Conservation (phyloP, 1,140 invertebrate species). For the Luehdorfia chinensis region DNA sequence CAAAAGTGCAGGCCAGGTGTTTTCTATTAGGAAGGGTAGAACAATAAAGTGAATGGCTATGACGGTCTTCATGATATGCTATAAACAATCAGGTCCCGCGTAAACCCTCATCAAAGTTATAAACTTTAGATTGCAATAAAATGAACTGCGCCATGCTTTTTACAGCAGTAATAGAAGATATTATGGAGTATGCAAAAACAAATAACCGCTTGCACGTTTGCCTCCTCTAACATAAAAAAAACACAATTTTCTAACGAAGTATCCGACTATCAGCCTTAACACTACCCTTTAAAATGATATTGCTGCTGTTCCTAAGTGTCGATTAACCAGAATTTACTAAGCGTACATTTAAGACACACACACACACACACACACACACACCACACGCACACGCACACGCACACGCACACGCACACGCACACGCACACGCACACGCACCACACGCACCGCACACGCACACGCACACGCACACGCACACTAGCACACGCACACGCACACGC, state of each 20-base stretch:
- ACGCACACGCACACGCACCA: too few relatives aligned
- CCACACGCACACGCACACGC: too few relatives aligned
- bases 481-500: too few relatives aligned
- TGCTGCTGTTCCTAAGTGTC: slow-evolving; percentile 8
- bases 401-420: too few relatives aligned
- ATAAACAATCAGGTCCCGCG: slow-evolving; percentile 43
- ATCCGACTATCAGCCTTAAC: slow-evolving; percentile 21
- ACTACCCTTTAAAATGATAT: slow-evolving; percentile 15
- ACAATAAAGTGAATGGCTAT: slow-evolving; percentile 27
- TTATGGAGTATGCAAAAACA: slow-evolving; percentile 37
- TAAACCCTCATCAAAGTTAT: slow-evolving; percentile 56
- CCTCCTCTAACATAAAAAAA: too few relatives aligned
- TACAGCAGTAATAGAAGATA: slow-evolving; percentile 62
- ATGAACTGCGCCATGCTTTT: slow-evolving; percentile 67
- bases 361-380: too few relatives aligned
- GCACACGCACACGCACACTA: too few relatives aligned
- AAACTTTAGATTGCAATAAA: slow-evolving; percentile 73
- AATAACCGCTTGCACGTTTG: too few relatives aligned
- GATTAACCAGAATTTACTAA: too few relatives aligned
- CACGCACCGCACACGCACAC: too few relatives aligned
- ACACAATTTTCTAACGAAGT: neutral
- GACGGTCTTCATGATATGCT: slow-evolving; percentile 37
- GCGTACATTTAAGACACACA: too few relatives aligned
- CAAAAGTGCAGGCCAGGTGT: too few relatives aligned
- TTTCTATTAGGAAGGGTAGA: neutral